phyloP scores from a whole-genome alignment of 1,140 invertebrate genomes.

The Drosophila kurseongensis region DNA sequence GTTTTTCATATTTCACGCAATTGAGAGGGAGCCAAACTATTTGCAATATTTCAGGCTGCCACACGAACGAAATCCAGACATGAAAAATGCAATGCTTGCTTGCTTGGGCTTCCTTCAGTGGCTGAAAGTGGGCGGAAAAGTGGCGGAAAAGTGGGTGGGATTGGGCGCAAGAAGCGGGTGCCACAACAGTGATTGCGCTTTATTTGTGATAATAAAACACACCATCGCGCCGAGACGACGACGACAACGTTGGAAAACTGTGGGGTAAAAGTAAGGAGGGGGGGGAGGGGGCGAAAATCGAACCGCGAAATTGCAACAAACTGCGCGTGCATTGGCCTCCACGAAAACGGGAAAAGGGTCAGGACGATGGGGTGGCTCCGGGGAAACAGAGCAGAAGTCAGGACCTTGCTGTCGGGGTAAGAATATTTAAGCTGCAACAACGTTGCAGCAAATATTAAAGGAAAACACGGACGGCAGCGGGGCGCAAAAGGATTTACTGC shows the following conservation, averaged over 20 bases:
- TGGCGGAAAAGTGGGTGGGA: slow-evolving; percentile 3
- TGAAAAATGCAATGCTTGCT: slow-evolving; percentile 50
- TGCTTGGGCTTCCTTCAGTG: slow-evolving; percentile 25
- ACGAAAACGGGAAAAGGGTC: background rate
- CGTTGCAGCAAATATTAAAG: slow-evolving; percentile 79
- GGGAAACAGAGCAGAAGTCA: slow-evolving; percentile 69
- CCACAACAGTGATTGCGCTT: slow-evolving; percentile 84
- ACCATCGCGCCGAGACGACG: slow-evolving; percentile 70
- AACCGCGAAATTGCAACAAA: slow-evolving; percentile 83
- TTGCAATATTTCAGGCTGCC: slow-evolving; percentile 81
- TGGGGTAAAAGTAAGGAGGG: background rate
- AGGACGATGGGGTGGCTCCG: slow-evolving; percentile 11
- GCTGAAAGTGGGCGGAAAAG: background rate
- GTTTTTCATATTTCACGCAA: slow-evolving; percentile 72
- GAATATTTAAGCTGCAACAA: slow-evolving; percentile 80
- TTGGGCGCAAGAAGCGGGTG: slow-evolving; percentile 58
- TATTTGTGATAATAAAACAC: slow-evolving; percentile 84
- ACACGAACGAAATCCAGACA: slow-evolving; percentile 73
- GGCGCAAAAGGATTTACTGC: slow-evolving; percentile 84
- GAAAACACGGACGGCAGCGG: slow-evolving; percentile 63
- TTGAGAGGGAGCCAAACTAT: slow-evolving; percentile 80
- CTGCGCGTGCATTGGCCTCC: slow-evolving; percentile 77
- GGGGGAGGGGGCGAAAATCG: slow-evolving; percentile 49
- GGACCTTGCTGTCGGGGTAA: slow-evolving; percentile 59
- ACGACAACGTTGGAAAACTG: slow-evolving; percentile 10